These are phyloP conservation scores for Pluvialis apricaria DNA, from an alignment of 2,113 vertebrate species.

Conservation along the genomic window DNA sequence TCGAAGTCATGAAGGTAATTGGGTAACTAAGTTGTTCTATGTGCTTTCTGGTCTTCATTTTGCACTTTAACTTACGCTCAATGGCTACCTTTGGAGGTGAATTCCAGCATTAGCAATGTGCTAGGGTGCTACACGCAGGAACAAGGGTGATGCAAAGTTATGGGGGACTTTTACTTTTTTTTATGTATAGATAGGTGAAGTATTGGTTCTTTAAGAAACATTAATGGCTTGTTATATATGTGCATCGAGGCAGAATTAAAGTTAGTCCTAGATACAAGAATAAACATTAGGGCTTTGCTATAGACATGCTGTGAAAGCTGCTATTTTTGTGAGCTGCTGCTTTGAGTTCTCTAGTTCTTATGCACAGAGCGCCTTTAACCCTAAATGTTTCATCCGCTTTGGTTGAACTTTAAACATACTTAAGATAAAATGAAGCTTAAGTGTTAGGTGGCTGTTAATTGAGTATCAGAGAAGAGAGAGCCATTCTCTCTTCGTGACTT, in stretches of 20 bases:
- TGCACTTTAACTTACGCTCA: rapidly evolving
- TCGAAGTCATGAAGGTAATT: background rate
- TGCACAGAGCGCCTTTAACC: background rate
- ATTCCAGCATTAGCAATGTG: background rate
- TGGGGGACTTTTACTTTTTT: background rate
- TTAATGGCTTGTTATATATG: background rate
- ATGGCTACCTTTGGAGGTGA: background rate
- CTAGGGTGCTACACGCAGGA: background rate
- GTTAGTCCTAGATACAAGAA: background rate
- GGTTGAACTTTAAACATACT: background rate
- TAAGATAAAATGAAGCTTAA: background rate
- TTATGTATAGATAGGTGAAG: background rate
- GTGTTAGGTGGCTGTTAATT: background rate
- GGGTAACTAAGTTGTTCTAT: background rate
- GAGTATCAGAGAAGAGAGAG: background rate
- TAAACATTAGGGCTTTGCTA: slow-evolving; percentile 28
- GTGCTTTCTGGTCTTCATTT: background rate
- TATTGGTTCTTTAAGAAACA: background rate
- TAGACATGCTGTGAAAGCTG: background rate
- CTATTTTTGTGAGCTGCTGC: background rate
- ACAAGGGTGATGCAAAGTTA: background rate
- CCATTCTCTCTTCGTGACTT: background rate
- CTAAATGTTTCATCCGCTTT: background rate
- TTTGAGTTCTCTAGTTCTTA: background rate
- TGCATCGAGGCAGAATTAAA: background rate